Percentiles rank a stretch among this genome's conserved stretches.
Conservation (phyloP, 2,888 invertebrate genomes). For the Psylliodes chrysocephalus region DNA sequence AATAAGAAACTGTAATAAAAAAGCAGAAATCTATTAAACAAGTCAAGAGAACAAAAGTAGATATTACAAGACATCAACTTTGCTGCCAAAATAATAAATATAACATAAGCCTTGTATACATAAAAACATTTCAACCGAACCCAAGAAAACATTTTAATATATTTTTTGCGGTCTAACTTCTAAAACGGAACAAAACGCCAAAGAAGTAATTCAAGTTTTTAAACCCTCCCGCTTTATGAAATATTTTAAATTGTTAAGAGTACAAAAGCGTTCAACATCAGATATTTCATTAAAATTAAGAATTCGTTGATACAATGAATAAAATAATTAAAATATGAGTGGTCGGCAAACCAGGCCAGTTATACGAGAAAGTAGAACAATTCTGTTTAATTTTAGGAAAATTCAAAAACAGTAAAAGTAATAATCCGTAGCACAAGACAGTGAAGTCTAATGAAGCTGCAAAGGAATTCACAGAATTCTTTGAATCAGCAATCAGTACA, state of each 20-base stretch:
- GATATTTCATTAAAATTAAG: constrained; percentile 9
- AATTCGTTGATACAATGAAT: not conserved
- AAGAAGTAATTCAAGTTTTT: not conserved
- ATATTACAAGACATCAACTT: too few relatives aligned
- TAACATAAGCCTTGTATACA: not conserved
- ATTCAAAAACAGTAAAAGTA: too few relatives aligned
- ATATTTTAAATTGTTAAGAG: constrained; percentile 6
- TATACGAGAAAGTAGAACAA: too few relatives aligned
- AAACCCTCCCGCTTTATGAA: not conserved
- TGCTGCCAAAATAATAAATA: not conserved
- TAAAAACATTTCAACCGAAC: not conserved
- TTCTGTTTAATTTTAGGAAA: too few relatives aligned
- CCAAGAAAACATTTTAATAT: not conserved
- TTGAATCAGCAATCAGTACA: too few relatives aligned
- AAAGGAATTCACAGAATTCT: too few relatives aligned
- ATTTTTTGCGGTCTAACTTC: not conserved
- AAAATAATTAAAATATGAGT: constrained; percentile 3
- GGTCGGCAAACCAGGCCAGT: not conserved
- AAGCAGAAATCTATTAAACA: too few relatives aligned
- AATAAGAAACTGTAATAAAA: too few relatives aligned
- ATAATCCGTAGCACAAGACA: too few relatives aligned
- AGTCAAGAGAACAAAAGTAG: too few relatives aligned
- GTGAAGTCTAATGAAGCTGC: too few relatives aligned
- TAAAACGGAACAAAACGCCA: not conserved
- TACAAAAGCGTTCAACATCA: not conserved